These are phyloP conservation scores for Calycopis cecrops DNA, from an alignment of 1,140 invertebrate genomes.

Conservation along the genomic window DNA sequence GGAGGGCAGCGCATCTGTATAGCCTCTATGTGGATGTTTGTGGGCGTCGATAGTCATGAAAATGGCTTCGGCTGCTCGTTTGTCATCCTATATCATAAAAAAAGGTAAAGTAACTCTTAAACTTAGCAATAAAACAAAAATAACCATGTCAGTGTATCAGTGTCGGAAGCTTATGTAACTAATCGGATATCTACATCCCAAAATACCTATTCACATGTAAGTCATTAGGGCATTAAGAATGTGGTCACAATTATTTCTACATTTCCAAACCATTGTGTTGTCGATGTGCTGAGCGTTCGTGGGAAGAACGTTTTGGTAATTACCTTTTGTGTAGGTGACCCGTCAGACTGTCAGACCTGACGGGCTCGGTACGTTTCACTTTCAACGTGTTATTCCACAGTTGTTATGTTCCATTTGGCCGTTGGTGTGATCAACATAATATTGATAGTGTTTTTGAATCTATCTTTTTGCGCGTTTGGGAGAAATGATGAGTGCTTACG, in stretches of 20 bases:
- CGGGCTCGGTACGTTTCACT: neutral
- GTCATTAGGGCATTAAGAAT: slow-evolving; percentile 4
- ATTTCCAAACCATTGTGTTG: neutral
- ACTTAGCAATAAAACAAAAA: neutral
- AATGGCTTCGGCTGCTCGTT: too few species aligned
- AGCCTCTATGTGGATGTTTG: too few species aligned
- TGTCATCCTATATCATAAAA: too few species aligned
- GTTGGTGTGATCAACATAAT: neutral
- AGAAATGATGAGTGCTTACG: too few species aligned
- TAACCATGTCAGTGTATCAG: too few species aligned
- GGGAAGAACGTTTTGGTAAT: neutral
- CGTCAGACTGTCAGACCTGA: neutral
- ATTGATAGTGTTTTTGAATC: neutral
- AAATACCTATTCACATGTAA: slow-evolving; percentile 1
- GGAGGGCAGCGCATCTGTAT: too few species aligned
- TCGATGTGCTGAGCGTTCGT: neutral
- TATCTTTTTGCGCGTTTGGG: too few species aligned
- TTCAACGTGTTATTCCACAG: neutral
- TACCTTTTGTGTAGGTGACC: neutral
- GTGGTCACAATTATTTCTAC: neutral
- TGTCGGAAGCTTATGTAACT: neutral
- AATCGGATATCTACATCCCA: neutral
- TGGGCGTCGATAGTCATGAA: too few species aligned
- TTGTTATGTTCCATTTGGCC: neutral
- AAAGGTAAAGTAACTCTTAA: neutral